phyloP scores from a whole-genome alignment of 2,113 vertebrate genomes.

The Periophthalmodon schlosseri region DNA sequence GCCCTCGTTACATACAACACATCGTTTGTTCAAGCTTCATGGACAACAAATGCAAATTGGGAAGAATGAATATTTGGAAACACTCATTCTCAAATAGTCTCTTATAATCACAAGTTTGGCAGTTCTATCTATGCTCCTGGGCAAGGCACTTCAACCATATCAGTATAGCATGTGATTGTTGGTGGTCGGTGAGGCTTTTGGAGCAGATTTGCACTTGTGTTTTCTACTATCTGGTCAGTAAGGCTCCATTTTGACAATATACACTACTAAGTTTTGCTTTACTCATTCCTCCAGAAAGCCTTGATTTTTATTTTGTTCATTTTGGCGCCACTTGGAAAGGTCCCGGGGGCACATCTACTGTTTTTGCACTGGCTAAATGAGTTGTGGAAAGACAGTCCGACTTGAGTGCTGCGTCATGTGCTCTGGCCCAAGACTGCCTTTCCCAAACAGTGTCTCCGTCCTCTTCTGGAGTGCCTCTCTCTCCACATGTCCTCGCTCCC shows the following conservation, averaged over 20 bases:
- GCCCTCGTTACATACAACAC: too few relatives aligned
- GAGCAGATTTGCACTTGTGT: too few relatives aligned
- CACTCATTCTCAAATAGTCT: too few relatives aligned
- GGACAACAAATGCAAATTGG: too few relatives aligned
- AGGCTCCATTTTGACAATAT: not conserved
- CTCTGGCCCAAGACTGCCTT: slow-evolving; percentile 52
- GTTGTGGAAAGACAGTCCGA: slow-evolving; percentile 52
- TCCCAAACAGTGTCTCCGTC: slow-evolving; percentile 63
- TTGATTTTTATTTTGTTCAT: slow-evolving; percentile 36
- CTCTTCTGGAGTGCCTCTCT: slow-evolving; percentile 55
- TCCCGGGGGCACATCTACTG: slow-evolving; percentile 19
- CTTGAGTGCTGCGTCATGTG: slow-evolving; percentile 49
- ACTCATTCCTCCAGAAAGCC: not conserved
- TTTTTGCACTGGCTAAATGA: slow-evolving; percentile 45
- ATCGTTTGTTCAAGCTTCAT: too few relatives aligned
- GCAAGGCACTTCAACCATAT: too few relatives aligned
- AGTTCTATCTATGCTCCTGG: too few relatives aligned
- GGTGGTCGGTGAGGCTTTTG: not conserved
- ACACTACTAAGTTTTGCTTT: not conserved
- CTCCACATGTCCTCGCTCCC: slow-evolving; percentile 64
- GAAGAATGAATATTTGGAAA: too few relatives aligned
- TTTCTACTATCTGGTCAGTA: not conserved
- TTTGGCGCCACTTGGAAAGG: slow-evolving; percentile 11
- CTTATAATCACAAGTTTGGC: too few relatives aligned
- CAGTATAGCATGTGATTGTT: too few relatives aligned